A percentile compares a stretch with the other conserved stretches of the same genome.
phyloP scores from a whole-genome alignment of 2,797 vertebrate genomes.

The Benthosema pterotum region DNA sequence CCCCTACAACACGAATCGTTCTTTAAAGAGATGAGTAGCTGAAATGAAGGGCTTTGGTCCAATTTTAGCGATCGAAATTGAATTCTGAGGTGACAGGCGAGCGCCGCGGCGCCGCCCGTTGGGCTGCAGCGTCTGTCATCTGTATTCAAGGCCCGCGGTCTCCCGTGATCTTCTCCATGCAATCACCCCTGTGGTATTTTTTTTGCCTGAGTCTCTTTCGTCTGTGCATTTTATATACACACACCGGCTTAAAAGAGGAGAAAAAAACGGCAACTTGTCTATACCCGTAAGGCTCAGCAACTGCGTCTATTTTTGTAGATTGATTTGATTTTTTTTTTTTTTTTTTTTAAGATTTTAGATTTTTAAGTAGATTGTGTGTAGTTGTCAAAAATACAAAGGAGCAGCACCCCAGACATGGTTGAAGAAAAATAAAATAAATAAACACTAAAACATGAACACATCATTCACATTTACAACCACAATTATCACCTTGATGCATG shows the following conservation, averaged over 20 bases:
- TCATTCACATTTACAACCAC: not conserved
- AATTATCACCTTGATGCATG: not conserved
- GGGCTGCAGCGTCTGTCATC: conserved; percentile 39
- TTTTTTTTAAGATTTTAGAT: no score
- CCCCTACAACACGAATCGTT: conserved; percentile 51
- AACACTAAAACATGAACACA: not conserved
- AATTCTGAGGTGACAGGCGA: conserved; percentile 55
- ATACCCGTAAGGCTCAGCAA: no score
- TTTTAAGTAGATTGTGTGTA: not conserved
- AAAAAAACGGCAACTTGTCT: no score
- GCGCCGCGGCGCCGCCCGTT: conserved; percentile 31
- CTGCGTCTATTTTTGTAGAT: conserved; percentile 1
- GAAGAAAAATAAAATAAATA: conserved; percentile 1
- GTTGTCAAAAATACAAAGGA: not conserved
- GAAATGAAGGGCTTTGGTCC: conserved; percentile 62
- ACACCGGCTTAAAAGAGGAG: no score
- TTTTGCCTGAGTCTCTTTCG: no score
- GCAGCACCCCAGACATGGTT: not conserved
- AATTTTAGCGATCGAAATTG: conserved; percentile 61
- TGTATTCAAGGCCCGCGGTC: conserved; percentile 25
- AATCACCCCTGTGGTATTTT: not conserved
- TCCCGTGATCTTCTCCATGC: conserved; percentile 3
- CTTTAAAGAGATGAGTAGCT: conserved; percentile 55
- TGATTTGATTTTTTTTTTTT: no score
- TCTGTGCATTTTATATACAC: no score